Conservation (phyloP, 2,888 invertebrate genomes). For the Ochropleura plecta region DNA sequence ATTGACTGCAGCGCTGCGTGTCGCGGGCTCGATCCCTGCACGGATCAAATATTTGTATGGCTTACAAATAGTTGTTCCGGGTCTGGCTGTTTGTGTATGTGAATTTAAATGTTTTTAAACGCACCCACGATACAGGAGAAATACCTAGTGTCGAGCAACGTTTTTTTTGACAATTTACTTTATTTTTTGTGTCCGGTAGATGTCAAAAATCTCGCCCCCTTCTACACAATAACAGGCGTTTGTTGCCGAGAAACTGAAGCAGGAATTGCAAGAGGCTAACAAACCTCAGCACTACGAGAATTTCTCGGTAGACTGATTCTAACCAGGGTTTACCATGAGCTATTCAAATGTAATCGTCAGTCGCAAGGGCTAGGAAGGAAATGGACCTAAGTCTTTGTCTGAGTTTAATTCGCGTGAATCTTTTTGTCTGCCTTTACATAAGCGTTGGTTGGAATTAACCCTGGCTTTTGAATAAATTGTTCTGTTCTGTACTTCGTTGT, state of each 20-base stretch:
- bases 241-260: neutral
- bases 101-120: too few relatives aligned
- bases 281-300: constrained; percentile 42
- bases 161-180: too few relatives aligned
- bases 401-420: constrained; percentile 38
- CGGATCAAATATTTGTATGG: too few relatives aligned
- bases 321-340: constrained; percentile 29
- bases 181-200: neutral
- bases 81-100: too few relatives aligned
- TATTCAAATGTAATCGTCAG: constrained; percentile 45
- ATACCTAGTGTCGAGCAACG: too few relatives aligned
- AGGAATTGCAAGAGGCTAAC: neutral
- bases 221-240: neutral
- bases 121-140: too few relatives aligned
- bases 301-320: constrained; percentile 38
- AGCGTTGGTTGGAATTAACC: constrained; percentile 27
- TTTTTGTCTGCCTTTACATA: constrained; percentile 45
- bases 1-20: too few relatives aligned
- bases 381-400: constrained; percentile 43
- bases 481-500: neutral
- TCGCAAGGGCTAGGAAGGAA: constrained; percentile 41
- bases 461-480: constrained; percentile 26
- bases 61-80: too few relatives aligned
- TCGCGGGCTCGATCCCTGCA: too few relatives aligned
- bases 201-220: neutral